Evolutionary conservation across 1,140 invertebrate genomes (phyloP), one percentile per base, ranked within the genome.

Genomic region (Dryas iulia): DNA sequence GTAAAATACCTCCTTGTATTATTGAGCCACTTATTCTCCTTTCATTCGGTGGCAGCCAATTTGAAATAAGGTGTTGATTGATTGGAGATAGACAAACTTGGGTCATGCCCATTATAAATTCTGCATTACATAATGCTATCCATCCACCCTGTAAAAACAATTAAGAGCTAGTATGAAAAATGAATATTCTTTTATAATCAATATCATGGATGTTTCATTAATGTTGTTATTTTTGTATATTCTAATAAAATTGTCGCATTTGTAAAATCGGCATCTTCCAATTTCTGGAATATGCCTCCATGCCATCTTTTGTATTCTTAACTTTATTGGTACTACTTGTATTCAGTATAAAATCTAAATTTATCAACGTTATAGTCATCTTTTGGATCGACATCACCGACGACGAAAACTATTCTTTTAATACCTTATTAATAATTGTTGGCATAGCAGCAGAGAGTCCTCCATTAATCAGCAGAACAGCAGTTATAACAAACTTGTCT

Each of bases 381-480:
- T n/a, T n/a, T n/a, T n/a, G n/a, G n/a, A n/a, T n/a, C n/a, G n/a
- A n/a, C n/a, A n/a, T n/a, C n/a, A n/a, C n/a, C n/a, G n/a, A n/a
- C n/a, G 33, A 2, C 10, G 3, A 14, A 5, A 39, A 6, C 26
- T 28, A 28, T 3, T 3, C 30, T 35, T 65, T 24, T 54, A 53
- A 23, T 77, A 89, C 88, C 80, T 80, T 86, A 59, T 89, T 89
- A 4, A 87, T 73, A 59, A 90, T 81, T 21, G 83, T 89, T 0
- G 88, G 86, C 82, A 88, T 85, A 0, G 83, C 78, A 0, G 80
- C 74, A 53, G 76, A 70, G 7, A 90, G 52, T 0, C 62, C 76
- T 0, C 86, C 88, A 56, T 87, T 90, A 26, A 84, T 74, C 0
- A 79, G 53, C 0, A 91, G 72, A 10, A 86, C 75, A 2, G 73